Conservation (phyloP, 1,140 invertebrate genomes). For the Parapsyche elsis region DNA sequence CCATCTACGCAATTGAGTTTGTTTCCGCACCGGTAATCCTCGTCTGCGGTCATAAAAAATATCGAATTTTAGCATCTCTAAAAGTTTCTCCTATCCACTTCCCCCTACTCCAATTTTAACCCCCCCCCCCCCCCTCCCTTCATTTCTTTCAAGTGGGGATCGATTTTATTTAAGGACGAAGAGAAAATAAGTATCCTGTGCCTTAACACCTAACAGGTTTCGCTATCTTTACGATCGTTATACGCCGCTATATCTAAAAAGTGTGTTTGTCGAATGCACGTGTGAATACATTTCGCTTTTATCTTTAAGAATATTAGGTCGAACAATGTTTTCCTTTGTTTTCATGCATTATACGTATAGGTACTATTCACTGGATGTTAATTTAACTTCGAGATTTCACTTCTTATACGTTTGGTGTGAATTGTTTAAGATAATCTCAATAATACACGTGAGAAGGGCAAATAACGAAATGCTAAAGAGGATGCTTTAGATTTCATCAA, state of each 20-base stretch:
- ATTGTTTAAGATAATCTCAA: no score
- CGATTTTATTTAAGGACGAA: slow-evolving; percentile 29
- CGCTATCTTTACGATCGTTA: not conserved
- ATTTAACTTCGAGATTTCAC: no score
- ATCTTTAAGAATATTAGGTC: slow-evolving; percentile 1
- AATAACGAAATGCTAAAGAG: no score
- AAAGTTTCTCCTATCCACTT: not conserved
- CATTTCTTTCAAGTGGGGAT: not conserved
- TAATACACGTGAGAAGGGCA: no score
- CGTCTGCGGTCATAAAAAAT: slow-evolving; percentile 10
- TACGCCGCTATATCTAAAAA: not conserved
- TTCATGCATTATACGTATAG: no score
- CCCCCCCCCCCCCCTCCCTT: no score
- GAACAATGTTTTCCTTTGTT: not conserved
- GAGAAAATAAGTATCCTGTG: not conserved
- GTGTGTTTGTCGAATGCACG: not conserved
- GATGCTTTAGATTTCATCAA: no score
- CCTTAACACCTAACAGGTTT: not conserved
- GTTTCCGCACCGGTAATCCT: slow-evolving; percentile 28
- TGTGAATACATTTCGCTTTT: not conserved
- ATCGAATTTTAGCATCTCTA: not conserved
- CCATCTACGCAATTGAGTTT: slow-evolving; percentile 30
- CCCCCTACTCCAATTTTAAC: no score
- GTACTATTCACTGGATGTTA: no score
- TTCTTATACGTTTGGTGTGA: no score